Conservation (phyloP, 2,113 vertebrate species). For the Pandion haliaetus region DNA sequence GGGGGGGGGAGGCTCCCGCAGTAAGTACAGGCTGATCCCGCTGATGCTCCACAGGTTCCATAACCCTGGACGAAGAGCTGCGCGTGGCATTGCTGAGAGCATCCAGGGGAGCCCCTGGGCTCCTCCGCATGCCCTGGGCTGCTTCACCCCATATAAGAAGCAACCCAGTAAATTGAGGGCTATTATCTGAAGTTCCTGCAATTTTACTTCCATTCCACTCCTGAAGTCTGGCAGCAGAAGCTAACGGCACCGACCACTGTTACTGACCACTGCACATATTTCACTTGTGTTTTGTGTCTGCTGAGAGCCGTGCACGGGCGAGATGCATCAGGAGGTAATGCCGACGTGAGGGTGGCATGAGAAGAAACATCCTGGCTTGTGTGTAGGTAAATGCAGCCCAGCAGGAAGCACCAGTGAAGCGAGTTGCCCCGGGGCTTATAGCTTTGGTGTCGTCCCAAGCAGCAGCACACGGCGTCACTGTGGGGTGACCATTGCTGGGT, state of each 20-base stretch:
- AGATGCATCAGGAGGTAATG: rapidly evolving
- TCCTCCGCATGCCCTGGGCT: neutral
- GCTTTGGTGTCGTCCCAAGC: neutral
- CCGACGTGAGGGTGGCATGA: rapidly evolving
- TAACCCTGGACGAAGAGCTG: neutral
- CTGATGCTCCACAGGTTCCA: neutral
- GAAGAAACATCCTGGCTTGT: neutral
- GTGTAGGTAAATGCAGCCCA: neutral
- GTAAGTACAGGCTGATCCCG: neutral
- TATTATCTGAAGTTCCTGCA: neutral
- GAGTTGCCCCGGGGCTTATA: neutral
- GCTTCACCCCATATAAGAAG: rapidly evolving
- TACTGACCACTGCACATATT: rapidly evolving
- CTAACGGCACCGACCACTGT: rapidly evolving
- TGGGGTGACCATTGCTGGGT: neutral
- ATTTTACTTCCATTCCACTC: neutral
- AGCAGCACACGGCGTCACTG: rapidly evolving
- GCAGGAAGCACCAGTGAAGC: neutral
- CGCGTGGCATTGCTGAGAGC: neutral
- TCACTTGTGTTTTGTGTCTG: neutral
- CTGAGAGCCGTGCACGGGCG: rapidly evolving
- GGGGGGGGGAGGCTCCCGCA: neutral
- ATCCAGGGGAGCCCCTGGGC: too few species aligned
- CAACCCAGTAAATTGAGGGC: neutral
- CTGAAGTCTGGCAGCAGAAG: neutral